Percentiles rank a stretch among this genome's conserved stretches.
phyloP scores from a whole-genome alignment of 2,113 vertebrate species.

The Pterocles orientalis region DNA sequence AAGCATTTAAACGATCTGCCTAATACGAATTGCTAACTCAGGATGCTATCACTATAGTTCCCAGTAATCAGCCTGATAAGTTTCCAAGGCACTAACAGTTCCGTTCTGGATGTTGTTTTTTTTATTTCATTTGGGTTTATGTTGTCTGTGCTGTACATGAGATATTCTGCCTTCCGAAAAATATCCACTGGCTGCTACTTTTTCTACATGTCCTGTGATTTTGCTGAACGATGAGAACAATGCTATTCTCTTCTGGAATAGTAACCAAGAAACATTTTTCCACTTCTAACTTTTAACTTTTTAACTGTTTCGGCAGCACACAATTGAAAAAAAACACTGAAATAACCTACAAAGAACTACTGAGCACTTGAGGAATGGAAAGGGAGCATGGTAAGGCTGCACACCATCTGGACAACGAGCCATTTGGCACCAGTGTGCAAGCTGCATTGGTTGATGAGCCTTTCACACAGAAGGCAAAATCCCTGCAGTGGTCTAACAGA shows the following conservation, averaged over 20 bases:
- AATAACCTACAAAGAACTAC: slow-evolving; percentile 19
- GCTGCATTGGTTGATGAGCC: neutral
- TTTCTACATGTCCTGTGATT: neutral
- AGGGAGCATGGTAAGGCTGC: neutral
- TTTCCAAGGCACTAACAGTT: neutral
- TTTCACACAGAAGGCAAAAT: neutral
- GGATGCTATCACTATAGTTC: neutral
- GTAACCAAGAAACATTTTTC: neutral
- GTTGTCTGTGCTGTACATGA: neutral
- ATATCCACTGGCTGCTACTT: neutral
- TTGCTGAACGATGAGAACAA: neutral
- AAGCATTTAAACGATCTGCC: neutral
- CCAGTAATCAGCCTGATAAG: neutral
- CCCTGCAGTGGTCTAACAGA: slow-evolving; percentile 2
- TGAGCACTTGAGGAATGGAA: neutral
- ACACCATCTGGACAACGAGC: slow-evolving; percentile 10
- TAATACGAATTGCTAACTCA: neutral
- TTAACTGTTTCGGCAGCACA: slow-evolving; percentile 14
- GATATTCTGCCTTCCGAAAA: neutral
- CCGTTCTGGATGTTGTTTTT: neutral
- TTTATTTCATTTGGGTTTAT: neutral
- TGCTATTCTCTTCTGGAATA: neutral
- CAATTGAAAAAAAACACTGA: neutral
- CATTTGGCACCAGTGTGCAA: neutral
- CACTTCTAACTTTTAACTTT: neutral